phyloP scores from a whole-genome alignment of 2,797 vertebrate genomes.

The Halcyon leucocephala region DNA sequence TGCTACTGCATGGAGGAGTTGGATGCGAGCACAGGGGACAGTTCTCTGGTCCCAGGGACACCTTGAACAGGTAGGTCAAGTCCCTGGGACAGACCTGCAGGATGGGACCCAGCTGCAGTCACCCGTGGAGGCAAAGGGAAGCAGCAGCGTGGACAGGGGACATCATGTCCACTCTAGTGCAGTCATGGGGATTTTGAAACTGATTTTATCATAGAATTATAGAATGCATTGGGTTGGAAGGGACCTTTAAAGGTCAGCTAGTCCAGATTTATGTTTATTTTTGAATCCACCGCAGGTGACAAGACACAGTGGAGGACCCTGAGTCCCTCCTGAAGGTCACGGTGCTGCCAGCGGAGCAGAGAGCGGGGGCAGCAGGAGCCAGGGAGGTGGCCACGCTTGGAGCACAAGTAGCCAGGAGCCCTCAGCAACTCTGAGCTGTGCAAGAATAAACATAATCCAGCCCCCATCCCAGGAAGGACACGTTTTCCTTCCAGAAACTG shows the following conservation, averaged over 20 bases:
- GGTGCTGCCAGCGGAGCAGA: not conserved
- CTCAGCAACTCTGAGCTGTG: not conserved
- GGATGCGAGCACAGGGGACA: not conserved
- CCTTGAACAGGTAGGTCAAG: not conserved
- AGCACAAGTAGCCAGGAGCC: not conserved
- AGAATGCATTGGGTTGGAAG: too few relatives aligned
- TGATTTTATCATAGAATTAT: not conserved
- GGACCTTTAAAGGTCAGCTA: too few relatives aligned
- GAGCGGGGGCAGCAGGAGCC: accelerated
- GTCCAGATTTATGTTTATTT: not conserved
- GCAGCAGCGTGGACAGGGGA: not conserved
- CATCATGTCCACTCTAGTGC: accelerated
- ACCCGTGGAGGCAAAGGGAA: not conserved
- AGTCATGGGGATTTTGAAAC: not conserved
- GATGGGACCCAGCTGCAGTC: not conserved
- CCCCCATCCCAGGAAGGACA: not conserved
- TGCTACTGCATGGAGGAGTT: too few relatives aligned
- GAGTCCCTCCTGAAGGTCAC: not conserved
- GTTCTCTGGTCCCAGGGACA: not conserved
- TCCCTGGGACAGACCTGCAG: not conserved
- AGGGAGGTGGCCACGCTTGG: accelerated
- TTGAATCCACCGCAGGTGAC: accelerated
- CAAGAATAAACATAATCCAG: not conserved
- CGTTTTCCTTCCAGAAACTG: not conserved
- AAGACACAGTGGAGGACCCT: not conserved